These are phyloP conservation scores for Oscarella lobularis DNA, from an alignment of 37 sponge, comb jelly and placozoan species.

Conservation along the genomic window DNA sequence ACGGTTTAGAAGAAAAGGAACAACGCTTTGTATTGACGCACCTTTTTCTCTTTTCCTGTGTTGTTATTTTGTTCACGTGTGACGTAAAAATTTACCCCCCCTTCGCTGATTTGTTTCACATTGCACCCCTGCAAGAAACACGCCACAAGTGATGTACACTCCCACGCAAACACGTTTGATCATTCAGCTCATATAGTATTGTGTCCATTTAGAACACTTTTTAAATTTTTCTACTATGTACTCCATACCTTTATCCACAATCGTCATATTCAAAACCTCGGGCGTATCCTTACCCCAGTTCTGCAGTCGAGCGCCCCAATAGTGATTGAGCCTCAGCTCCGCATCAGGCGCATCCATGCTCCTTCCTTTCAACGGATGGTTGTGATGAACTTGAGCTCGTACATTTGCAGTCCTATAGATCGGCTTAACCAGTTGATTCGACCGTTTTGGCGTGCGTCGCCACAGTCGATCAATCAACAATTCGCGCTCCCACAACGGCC, in stretches of 20 bases:
- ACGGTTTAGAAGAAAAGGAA: slow-evolving; percentile 7
- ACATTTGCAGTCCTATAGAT: slow-evolving; percentile 37
- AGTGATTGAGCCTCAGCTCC: slow-evolving; percentile 57
- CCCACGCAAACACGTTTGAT: too few relatives aligned
- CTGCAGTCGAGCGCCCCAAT: slow-evolving; percentile 69
- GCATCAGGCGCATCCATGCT: slow-evolving; percentile 14
- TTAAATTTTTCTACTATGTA: not conserved
- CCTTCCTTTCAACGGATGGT: slow-evolving; percentile 6
- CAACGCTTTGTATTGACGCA: not conserved
- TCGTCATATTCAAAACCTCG: slow-evolving; percentile 27
- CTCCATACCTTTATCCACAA: slow-evolving; percentile 12
- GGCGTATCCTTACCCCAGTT: slow-evolving; percentile 65
- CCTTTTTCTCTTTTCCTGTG: too few relatives aligned
- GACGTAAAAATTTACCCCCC: too few relatives aligned
- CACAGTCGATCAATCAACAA: slow-evolving; percentile 31
- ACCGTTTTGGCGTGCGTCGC: not conserved
- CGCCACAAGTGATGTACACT: too few relatives aligned
- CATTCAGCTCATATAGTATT: not conserved
- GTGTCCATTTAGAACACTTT: not conserved
- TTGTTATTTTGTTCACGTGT: too few relatives aligned
- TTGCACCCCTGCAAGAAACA: too few relatives aligned
- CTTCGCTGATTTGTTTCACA: too few relatives aligned
- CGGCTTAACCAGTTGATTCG: slow-evolving; percentile 43
- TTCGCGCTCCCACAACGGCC: not conserved
- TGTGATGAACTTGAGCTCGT: slow-evolving; percentile 40